These are phyloP conservation scores for Macroteleia sp. DNA, from an alignment of 2,888 invertebrate genomes.

Conservation along the genomic window DNA sequence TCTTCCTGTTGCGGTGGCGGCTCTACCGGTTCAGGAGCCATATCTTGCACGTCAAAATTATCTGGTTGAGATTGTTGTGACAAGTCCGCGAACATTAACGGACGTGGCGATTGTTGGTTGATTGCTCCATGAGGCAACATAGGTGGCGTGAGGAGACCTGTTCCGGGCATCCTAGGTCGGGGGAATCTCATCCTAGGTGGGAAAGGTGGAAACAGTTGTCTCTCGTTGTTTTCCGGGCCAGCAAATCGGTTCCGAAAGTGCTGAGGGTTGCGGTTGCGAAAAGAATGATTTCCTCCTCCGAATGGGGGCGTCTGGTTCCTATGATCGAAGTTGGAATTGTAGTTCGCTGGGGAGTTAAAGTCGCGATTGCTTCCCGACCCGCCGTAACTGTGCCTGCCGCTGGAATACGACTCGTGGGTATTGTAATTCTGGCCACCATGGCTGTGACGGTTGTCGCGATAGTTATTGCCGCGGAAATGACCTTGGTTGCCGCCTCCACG, in stretches of 20 bases:
- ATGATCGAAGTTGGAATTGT: slow-evolving; percentile 76
- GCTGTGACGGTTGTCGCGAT: slow-evolving; percentile 76
- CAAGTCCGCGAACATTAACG: slow-evolving; percentile 41
- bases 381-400: slow-evolving; percentile 76
- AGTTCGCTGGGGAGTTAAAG: slow-evolving; percentile 74
- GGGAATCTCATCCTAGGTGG: no score
- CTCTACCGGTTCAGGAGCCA: slow-evolving; percentile 66
- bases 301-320: slow-evolving; percentile 73
- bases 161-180: slow-evolving; percentile 63
- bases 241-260: slow-evolving; percentile 73
- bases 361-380: slow-evolving; percentile 75
- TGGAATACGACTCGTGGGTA: slow-evolving; percentile 83
- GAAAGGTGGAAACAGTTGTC: no score
- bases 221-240: slow-evolving; percentile 50
- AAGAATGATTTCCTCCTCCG: slow-evolving; percentile 72
- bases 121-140: slow-evolving; percentile 28
- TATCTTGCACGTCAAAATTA: slow-evolving; percentile 39
- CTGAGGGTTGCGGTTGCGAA: slow-evolving; percentile 77
- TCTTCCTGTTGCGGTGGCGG: slow-evolving; percentile 67
- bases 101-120: slow-evolving; percentile 30
- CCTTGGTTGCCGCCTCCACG: slow-evolving; percentile 84
- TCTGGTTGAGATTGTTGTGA: slow-evolving; percentile 9
- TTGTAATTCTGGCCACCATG: slow-evolving; percentile 82
- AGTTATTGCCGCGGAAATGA: slow-evolving; percentile 75
- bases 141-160: slow-evolving; percentile 4